Base-by-base conservation (phyloP, 2,113 vertebrate genomes). In the Pygoscelis antarcticus region DNA sequence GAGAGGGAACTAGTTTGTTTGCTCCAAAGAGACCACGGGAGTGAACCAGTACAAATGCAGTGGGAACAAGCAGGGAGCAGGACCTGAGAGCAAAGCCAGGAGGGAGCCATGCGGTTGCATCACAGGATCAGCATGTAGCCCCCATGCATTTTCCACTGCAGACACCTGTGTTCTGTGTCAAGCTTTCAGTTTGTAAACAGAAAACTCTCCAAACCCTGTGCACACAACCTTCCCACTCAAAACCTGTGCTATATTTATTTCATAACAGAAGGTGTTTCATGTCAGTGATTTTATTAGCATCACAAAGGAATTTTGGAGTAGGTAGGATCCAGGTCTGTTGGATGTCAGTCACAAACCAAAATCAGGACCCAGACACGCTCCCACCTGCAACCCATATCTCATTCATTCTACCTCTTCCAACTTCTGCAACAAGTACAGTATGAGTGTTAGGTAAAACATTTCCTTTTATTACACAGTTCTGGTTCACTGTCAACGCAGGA, bases 61-160 rank as follows among this genome's bases (percentile, higher is more conserved):
- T 10, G 58, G 46, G n/a, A 91, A 85, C 25, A 64, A 14, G n/a
- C 22, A 54, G 26, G 26, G 47, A 86, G 32, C 21, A 61, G 14
- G 11, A 66, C 29, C 9, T 16, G 17, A 69, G 8, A 74, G 18
- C 54, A 89, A 86, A 83, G 34, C 9, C 16, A 42, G 30, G 21
- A 78, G 21, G 13, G 13, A 74, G 26, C 25, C 29, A 49, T 2
- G 30, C 0, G 0, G 23, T 20, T 44, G 19, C 16, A n/a, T 40
- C 29, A 55, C 21, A 55, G 29, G 40, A 79, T 23, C 14, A 70
- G 55, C 65, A 88, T 0, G 0, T 2, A 85, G 21, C 9, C 14
- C 9, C 32, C 5, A 10, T 5, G 21, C 10, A 14, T 25, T 38
- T 61, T 49, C 38, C 49, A 77, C 2, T 4, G 38, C 36, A 62